These are phyloP conservation scores for Anarhynchus alexandrinus DNA, from an alignment of 2,113 vertebrate genomes.

Conservation along the genomic window DNA sequence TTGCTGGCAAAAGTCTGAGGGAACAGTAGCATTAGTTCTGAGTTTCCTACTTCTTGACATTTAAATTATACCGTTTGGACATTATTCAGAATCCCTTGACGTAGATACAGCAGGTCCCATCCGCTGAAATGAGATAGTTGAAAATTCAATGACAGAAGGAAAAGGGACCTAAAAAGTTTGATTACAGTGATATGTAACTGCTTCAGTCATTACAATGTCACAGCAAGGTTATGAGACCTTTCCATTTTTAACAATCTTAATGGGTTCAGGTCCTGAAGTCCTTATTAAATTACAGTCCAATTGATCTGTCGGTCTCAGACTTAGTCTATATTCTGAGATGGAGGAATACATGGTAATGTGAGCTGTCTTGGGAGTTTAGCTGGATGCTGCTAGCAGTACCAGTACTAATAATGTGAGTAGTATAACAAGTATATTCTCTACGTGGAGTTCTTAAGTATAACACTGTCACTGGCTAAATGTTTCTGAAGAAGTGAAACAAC, in stretches of 20 bases:
- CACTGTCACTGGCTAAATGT: not conserved
- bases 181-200: not conserved
- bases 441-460: not conserved
- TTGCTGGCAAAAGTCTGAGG: not conserved
- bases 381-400: not conserved
- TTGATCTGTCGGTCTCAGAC: not conserved
- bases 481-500: not conserved
- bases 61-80: conserved; percentile 7
- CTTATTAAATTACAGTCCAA: conserved; percentile 1
- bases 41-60: conserved; percentile 5
- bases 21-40: not conserved
- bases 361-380: not conserved
- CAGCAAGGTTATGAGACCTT: not conserved
- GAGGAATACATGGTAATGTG: not conserved
- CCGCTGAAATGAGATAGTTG: not conserved
- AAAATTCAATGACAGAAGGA: not conserved
- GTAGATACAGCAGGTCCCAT: not conserved
- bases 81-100: not conserved
- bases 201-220: not conserved
- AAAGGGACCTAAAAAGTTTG: not conserved
- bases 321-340: not conserved
- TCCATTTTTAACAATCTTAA: conserved; percentile 41
- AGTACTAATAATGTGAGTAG: not conserved
- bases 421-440: not conserved
- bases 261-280: not conserved